Conservation (phyloP, 2,113 vertebrate genomes). For the Acrocephalus kingi region DNA sequence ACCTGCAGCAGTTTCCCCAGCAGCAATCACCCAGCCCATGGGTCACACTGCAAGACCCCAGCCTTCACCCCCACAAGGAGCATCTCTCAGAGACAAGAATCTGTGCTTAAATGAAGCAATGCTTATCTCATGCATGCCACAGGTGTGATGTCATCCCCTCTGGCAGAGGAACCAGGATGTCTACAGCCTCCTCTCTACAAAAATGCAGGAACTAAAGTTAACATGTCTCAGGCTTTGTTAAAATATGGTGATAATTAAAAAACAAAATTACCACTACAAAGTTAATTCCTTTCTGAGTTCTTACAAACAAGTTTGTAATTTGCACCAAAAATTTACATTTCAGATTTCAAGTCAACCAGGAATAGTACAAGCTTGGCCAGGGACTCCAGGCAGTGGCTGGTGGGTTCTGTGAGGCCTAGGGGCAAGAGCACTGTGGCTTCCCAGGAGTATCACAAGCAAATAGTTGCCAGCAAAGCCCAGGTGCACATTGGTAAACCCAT, state of each 20-base stretch:
- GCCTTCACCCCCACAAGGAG: not conserved
- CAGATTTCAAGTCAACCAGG: slow-evolving; percentile 21
- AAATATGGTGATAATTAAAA: slow-evolving; percentile 24
- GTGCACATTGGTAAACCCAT: not conserved
- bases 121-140: slow-evolving; percentile 35
- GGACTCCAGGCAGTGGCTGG: not conserved
- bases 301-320: slow-evolving; percentile 62
- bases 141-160: slow-evolving; percentile 38
- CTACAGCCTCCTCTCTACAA: not conserved
- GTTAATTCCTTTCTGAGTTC: slow-evolving; percentile 48
- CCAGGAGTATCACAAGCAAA: not conserved
- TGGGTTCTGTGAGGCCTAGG: not conserved
- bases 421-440: not conserved
- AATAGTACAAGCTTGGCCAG: not conserved
- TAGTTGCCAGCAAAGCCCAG: not conserved
- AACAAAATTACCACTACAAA: slow-evolving; percentile 52
- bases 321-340: slow-evolving; percentile 60
- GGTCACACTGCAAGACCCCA: not conserved
- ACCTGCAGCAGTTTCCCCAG: not conserved
- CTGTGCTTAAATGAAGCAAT: not conserved
- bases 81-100: not conserved
- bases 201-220: slow-evolving; percentile 27
- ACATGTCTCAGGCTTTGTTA: not conserved
- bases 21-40: not conserved
- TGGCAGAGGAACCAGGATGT: not conserved